Percentiles rank a stretch among this genome's conserved stretches.
phyloP scores from a whole-genome alignment of 1,140 invertebrate genomes.

The Zaprionus lachaisei region DNA sequence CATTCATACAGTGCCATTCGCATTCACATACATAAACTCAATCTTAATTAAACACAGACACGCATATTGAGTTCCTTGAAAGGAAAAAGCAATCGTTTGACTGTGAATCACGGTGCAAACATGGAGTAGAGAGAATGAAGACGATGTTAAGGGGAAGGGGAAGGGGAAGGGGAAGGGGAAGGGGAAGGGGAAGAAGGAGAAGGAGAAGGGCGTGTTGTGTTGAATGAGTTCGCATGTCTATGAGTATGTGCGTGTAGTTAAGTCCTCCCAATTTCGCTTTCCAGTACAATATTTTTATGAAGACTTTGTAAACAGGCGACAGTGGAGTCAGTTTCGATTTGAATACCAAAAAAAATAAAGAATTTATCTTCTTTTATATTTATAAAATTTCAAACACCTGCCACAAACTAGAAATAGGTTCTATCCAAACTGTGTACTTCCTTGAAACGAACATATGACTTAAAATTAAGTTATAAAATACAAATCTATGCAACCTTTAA shows the following conservation, averaged over 20 bases:
- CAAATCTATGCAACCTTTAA: too few species aligned
- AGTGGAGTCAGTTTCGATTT: background rate
- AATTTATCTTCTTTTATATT: too few species aligned
- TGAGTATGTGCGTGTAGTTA: constrained; percentile 7
- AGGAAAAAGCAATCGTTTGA: constrained; percentile 67
- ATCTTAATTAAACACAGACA: constrained; percentile 80
- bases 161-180: background rate
- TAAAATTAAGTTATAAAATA: too few species aligned
- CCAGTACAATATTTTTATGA: constrained; percentile 42
- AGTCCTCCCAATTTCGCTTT: constrained; percentile 49
- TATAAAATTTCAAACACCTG: too few species aligned
- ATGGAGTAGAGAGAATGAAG: constrained; percentile 2
- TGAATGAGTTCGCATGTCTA: background rate
- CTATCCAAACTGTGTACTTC: too few species aligned
- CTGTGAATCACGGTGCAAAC: constrained; percentile 33
- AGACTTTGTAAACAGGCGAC: constrained; percentile 9
- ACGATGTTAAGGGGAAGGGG: background rate
- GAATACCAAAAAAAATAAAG: background rate
- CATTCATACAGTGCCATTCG: constrained; percentile 37
- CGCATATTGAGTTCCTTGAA: constrained; percentile 79
- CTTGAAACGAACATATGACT: too few species aligned
- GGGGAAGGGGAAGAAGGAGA: background rate
- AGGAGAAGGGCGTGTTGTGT: background rate
- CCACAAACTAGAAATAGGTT: too few species aligned
- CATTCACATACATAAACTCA: constrained; percentile 54